Percentiles rank a stretch among this genome's conserved stretches.
Evolutionary conservation across 2,888 invertebrate species (phyloP).

Genomic region (Lepidocyrtinus sp.): DNA sequence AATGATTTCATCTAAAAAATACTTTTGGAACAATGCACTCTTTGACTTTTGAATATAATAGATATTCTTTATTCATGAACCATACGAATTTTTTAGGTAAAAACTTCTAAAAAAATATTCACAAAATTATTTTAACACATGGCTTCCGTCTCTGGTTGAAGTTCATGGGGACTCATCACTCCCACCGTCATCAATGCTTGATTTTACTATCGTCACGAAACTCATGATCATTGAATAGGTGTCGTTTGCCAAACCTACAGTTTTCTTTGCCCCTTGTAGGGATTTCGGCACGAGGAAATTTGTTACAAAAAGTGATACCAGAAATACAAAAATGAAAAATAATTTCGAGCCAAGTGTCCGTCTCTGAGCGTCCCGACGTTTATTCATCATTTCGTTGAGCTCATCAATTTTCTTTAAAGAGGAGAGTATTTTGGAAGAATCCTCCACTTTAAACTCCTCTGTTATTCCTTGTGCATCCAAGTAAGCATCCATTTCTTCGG

Average conservation of each 20-base stretch:
- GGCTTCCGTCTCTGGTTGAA: too few species aligned
- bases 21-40: too few species aligned
- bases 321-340: not conserved
- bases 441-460: not conserved
- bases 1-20: too few species aligned
- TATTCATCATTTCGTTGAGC: not conserved
- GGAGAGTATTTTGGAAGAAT: not conserved
- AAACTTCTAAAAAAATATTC: too few species aligned
- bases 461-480: conserved; percentile 10
- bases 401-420: not conserved
- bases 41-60: too few species aligned
- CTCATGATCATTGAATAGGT: not conserved
- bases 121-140: too few species aligned
- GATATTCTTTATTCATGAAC: too few species aligned
- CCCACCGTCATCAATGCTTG: too few species aligned
- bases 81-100: too few species aligned
- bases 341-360: not conserved
- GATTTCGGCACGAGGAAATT: not conserved
- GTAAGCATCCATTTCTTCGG: conserved; percentile 19
- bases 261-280: not conserved
- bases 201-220: not conserved
- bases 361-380: not conserved
- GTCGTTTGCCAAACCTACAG: not conserved
- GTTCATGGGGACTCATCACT: too few species aligned
- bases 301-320: not conserved